phyloP scores from a whole-genome alignment of 2,797 vertebrate species.

The Eleutherodactylus coqui region DNA sequence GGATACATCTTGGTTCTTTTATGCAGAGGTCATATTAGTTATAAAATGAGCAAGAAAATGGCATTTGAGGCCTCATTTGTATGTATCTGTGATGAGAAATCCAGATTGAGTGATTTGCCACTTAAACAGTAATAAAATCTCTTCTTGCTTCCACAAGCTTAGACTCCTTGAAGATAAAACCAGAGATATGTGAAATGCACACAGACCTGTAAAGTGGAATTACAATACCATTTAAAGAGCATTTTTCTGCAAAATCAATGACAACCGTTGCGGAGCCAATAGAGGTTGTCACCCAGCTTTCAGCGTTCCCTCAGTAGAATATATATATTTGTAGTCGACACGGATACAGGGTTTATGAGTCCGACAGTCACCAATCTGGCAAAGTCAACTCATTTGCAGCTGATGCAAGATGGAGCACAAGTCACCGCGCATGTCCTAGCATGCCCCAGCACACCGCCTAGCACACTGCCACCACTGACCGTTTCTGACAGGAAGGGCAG shows the following conservation, averaged over 20 bases:
- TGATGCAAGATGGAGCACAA: no score
- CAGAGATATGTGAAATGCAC: conserved; percentile 1
- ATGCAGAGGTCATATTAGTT: conserved; percentile 4
- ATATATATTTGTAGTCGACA: no score
- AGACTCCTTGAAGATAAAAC: conserved; percentile 26
- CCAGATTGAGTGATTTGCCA: conserved; percentile 34
- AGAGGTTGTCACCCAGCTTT: background rate
- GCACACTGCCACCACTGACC: no score
- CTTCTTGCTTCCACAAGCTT: conserved; percentile 30
- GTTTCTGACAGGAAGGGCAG: no score
- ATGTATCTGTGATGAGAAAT: conserved; percentile 30
- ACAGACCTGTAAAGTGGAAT: background rate
- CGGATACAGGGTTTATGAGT: no score
- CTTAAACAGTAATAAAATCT: conserved; percentile 36
- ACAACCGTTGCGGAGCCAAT: background rate
- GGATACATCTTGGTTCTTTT: background rate
- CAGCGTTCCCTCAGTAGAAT: background rate
- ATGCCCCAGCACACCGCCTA: no score
- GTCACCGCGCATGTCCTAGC: no score
- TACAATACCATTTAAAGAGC: background rate
- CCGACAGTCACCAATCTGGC: no score
- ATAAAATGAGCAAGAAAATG: conserved; percentile 20
- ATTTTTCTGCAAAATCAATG: background rate
- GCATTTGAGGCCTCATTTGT: conserved; percentile 14
- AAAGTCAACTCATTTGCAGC: no score